Evolutionary conservation across 1,140 invertebrate genomes (phyloP).

Genomic region (Dendrolimus punctatus): DNA sequence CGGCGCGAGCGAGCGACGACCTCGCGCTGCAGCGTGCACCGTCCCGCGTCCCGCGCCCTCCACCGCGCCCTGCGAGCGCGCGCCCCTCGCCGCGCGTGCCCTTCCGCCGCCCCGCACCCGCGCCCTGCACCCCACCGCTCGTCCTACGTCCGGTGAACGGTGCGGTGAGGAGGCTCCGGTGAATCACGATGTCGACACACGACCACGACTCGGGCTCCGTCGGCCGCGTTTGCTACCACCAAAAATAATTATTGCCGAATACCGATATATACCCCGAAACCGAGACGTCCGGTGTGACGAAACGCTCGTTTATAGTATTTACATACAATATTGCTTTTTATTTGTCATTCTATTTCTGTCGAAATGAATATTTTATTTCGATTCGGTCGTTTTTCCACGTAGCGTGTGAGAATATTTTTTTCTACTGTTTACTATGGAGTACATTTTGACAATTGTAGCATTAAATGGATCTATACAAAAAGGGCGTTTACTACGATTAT

Average conservation of each 20-base stretch:
- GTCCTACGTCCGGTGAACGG: conserved; percentile 49
- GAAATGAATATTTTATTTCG: too few species aligned
- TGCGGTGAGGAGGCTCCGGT: conserved; percentile 4
- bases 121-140: conserved; percentile 24
- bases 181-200: conserved; percentile 51
- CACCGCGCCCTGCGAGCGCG: conserved; percentile 20
- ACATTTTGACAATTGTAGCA: too few species aligned
- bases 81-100: conserved; percentile 14
- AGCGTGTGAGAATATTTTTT: too few species aligned
- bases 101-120: conserved; percentile 20
- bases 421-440: too few species aligned
- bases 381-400: too few species aligned
- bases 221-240: conserved; percentile 12
- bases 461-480: too few species aligned
- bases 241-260: conserved; percentile 9
- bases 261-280: conserved; percentile 7
- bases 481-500: too few species aligned
- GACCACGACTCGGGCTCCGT: conserved; percentile 2
- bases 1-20: conserved; percentile 63
- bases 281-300: conserved; percentile 14
- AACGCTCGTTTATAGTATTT: conserved; percentile 19
- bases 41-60: conserved; percentile 40
- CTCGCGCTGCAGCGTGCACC: conserved; percentile 66
- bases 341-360: too few species aligned
- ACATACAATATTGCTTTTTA: conserved; percentile 4